Conservation (phyloP, 2,888 invertebrate species). For the Lumbricus terrestris region DNA sequence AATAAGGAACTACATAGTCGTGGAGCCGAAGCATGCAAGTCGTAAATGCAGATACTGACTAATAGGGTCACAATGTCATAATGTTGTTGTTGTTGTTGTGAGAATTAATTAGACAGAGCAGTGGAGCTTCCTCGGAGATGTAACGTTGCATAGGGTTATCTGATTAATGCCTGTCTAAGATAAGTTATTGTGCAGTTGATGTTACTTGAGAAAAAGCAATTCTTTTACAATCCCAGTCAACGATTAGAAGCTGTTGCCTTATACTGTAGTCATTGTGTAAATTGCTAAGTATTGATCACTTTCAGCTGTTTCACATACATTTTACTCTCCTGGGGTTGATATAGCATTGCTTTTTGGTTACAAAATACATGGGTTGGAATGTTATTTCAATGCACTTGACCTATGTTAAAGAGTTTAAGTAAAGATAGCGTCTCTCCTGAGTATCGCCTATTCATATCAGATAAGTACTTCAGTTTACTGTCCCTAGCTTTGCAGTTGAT, state of each 20-base stretch:
- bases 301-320: background rate
- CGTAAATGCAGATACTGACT: background rate
- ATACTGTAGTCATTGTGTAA: too few relatives aligned
- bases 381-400: background rate
- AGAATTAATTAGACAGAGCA: background rate
- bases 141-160: background rate
- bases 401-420: background rate
- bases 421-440: background rate
- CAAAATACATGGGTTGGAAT: background rate
- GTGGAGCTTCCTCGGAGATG: background rate
- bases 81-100: background rate
- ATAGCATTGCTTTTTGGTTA: background rate
- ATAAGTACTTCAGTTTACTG: too few relatives aligned
- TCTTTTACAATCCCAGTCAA: background rate
- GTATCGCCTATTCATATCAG: background rate
- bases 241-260: background rate
- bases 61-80: background rate
- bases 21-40: constrained; percentile 21
- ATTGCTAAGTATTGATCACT: too few relatives aligned
- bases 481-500: too few relatives aligned
- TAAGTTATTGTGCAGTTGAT: too few relatives aligned
- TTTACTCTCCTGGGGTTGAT: background rate
- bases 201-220: too few relatives aligned
- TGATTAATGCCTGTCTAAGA: too few relatives aligned
- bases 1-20: constrained; percentile 53